phyloP scores from a whole-genome alignment of 2,113 vertebrate genomes.

The Terrapene triunguis region DNA sequence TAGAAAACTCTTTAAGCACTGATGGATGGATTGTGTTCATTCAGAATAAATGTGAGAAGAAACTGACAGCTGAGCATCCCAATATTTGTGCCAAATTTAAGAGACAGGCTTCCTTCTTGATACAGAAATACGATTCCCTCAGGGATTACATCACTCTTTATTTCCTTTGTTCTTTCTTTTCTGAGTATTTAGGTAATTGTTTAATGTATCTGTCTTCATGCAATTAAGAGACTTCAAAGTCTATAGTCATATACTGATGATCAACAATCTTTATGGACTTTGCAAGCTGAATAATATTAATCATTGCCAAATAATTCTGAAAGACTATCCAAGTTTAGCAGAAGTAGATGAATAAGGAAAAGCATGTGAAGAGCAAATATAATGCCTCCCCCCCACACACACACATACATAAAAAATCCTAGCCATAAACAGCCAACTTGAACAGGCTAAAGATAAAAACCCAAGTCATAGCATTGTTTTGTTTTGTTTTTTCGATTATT shows the following conservation, averaged over 20 bases:
- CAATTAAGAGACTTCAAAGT: slow-evolving; percentile 67
- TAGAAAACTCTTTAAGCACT: slow-evolving; percentile 96
- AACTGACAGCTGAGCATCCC: slow-evolving; percentile 86
- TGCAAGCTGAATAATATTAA: slow-evolving; percentile 37
- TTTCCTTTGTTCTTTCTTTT: slow-evolving; percentile 64
- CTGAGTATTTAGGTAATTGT: slow-evolving; percentile 58
- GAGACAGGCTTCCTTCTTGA: slow-evolving; percentile 68
- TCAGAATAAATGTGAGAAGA: slow-evolving; percentile 87
- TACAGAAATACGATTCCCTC: slow-evolving; percentile 39
- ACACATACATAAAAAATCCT: slow-evolving; percentile 5
- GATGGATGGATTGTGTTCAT: slow-evolving; percentile 92
- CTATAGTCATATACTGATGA: slow-evolving; percentile 47
- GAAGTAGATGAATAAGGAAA: slow-evolving; percentile 40
- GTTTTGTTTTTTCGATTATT: slow-evolving; percentile 50
- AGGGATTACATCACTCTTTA: slow-evolving; percentile 60
- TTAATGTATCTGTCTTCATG: slow-evolving; percentile 56
- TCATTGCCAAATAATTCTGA: not conserved
- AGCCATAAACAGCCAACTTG: not conserved
- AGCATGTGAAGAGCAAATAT: slow-evolving; percentile 42
- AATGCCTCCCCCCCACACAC: not conserved
- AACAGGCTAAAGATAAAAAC: slow-evolving; percentile 55
- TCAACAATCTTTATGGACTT: slow-evolving; percentile 52
- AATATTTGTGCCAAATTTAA: slow-evolving; percentile 74
- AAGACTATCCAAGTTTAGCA: slow-evolving; percentile 52
- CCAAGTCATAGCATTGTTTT: slow-evolving; percentile 52